Conservation (phyloP, 2,113 vertebrate genomes). For the Glaucomys volans region DNA sequence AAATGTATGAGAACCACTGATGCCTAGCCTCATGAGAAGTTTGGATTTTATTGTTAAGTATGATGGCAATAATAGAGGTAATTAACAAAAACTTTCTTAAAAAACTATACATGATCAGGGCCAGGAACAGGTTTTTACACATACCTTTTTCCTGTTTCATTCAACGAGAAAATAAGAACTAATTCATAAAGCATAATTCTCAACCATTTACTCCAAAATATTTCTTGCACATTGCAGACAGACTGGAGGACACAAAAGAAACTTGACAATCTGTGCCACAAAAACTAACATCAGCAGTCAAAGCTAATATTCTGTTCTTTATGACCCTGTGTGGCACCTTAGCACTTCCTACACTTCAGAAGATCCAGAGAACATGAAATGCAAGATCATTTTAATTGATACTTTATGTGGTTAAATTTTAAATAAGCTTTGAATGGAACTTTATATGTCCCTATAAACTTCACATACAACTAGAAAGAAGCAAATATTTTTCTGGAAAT, state of each 20-base stretch:
- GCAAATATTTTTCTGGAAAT: neutral
- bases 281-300: neutral
- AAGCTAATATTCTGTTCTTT: neutral
- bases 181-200: neutral
- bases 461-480: slow-evolving; percentile 7
- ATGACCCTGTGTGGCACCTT: neutral
- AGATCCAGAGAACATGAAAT: neutral
- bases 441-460: neutral
- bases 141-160: neutral
- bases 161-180: neutral
- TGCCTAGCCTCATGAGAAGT: neutral
- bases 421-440: neutral
- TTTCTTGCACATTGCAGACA: neutral
- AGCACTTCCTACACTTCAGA: neutral
- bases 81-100: neutral
- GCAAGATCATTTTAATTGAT: neutral
- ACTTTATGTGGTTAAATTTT: neutral
- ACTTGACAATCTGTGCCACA: neutral
- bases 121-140: neutral
- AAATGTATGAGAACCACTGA: neutral
- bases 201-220: neutral
- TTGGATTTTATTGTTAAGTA: neutral
- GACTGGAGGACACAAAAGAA: neutral
- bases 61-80: neutral
- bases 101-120: neutral